A percentile compares a stretch with the other conserved stretches of the same genome.
phyloP scores from a whole-genome alignment of 2,888 invertebrate genomes.

The Operophtera brumata region DNA sequence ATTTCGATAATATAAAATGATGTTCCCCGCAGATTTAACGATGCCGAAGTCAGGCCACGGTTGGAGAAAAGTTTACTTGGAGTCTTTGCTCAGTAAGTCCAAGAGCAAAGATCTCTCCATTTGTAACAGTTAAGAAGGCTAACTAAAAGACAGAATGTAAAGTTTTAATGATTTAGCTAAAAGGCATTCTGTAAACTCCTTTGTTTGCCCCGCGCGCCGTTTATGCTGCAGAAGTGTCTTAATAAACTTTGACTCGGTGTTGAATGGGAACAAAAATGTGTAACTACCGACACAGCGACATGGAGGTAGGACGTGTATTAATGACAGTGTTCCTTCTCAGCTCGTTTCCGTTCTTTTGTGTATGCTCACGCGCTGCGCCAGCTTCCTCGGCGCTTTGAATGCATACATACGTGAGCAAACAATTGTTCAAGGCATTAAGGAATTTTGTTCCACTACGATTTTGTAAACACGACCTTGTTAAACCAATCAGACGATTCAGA shows the following conservation, averaged over 20 bases:
- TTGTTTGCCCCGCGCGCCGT: slow-evolving; percentile 39
- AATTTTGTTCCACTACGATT: slow-evolving; percentile 44
- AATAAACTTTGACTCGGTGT: slow-evolving; percentile 42
- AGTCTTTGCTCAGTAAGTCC: neutral
- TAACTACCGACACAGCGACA: slow-evolving; percentile 34
- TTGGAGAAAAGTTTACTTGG: slow-evolving; percentile 5
- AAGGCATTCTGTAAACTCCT: slow-evolving; percentile 14
- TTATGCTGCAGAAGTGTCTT: slow-evolving; percentile 37
- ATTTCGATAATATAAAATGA: neutral
- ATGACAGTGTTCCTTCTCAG: slow-evolving; percentile 66
- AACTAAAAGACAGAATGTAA: slow-evolving; percentile 3
- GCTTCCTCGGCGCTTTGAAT: slow-evolving; percentile 57
- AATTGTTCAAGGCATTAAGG: slow-evolving; percentile 60
- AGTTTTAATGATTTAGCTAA: slow-evolving; percentile 8
- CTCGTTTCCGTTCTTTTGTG: slow-evolving; percentile 67
- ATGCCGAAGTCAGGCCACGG: neutral
- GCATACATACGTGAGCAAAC: slow-evolving; percentile 62
- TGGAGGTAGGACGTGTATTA: slow-evolving; percentile 63
- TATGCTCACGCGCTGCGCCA: slow-evolving; percentile 50
- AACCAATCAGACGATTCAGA: slow-evolving; percentile 25
- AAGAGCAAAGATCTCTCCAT: slow-evolving; percentile 9
- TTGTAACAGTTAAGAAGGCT: slow-evolving; percentile 3
- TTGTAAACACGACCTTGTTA: slow-evolving; percentile 38
- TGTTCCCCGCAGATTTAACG: neutral
- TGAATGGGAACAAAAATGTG: slow-evolving; percentile 43